These are phyloP conservation scores for Ochotona princeps DNA, from an alignment of 2,113 vertebrate genomes.

Conservation along the genomic window DNA sequence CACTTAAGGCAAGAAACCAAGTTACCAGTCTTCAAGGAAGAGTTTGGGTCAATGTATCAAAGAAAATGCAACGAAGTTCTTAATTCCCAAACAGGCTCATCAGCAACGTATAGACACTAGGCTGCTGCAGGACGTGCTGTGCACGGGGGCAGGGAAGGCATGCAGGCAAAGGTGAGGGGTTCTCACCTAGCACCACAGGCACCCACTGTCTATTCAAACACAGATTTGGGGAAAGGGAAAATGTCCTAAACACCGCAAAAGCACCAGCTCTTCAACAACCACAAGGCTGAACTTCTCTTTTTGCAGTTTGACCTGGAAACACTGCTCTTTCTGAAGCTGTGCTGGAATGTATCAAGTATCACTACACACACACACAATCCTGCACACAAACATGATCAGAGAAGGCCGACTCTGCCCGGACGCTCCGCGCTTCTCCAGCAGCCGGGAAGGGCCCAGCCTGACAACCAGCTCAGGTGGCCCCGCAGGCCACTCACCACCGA, in stretches of 20 bases:
- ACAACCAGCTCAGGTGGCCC: background rate
- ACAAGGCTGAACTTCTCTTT: background rate
- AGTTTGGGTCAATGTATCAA: background rate
- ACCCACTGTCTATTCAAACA: background rate
- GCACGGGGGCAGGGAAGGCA: too few relatives aligned
- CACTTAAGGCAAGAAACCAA: slow-evolving; percentile 39
- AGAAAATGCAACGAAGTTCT: slow-evolving; percentile 32
- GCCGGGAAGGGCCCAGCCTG: slow-evolving; percentile 5
- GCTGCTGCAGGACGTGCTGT: background rate
- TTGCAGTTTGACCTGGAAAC: background rate
- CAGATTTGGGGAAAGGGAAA: background rate
- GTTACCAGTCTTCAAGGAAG: slow-evolving; percentile 16
- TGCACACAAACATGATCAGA: background rate
- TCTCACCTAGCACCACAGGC: background rate
- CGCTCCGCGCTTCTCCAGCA: background rate
- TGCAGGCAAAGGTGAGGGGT: background rate
- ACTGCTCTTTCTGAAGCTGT: background rate
- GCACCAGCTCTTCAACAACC: slow-evolving; percentile 10
- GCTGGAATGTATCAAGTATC: background rate
- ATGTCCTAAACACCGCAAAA: slow-evolving; percentile 12
- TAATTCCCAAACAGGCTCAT: background rate
- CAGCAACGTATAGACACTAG: background rate
- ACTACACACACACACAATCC: background rate
- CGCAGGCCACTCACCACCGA: slow-evolving; percentile 11
- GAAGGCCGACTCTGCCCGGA: slow-evolving; percentile 17